phyloP scores from a whole-genome alignment of 2,797 vertebrate genomes.

The Pagetopsis macropterus region DNA sequence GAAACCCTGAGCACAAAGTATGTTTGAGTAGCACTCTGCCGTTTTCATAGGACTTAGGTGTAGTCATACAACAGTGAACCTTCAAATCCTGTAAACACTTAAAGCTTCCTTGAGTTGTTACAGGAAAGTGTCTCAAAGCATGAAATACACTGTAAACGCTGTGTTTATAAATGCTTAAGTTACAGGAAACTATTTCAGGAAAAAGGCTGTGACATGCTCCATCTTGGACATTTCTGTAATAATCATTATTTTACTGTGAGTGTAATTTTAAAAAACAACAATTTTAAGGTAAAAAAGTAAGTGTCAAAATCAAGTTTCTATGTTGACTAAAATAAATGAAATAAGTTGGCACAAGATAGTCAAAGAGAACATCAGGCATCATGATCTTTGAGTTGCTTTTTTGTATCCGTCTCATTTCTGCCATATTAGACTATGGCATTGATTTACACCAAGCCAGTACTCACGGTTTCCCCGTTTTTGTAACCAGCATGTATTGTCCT shows the following conservation, averaged over 20 bases:
- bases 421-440: conserved; percentile 25
- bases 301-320: not conserved
- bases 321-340: not conserved
- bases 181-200: conserved; percentile 66
- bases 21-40: conserved; percentile 64
- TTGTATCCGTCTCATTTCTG: conserved; percentile 30
- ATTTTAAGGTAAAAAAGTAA: conserved; percentile 4
- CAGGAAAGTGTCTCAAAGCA: conserved; percentile 19
- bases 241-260: conserved; percentile 33
- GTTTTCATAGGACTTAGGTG: conserved; percentile 49
- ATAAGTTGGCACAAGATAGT: conserved; percentile 1
- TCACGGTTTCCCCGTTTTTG: conserved; percentile 43
- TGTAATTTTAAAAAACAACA: conserved; percentile 3
- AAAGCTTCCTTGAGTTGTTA: conserved; percentile 24
- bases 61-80: conserved; percentile 42
- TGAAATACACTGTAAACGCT: not conserved
- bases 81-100: conserved; percentile 37
- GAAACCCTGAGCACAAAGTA: conserved; percentile 69
- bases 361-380: not conserved
- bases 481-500: conserved; percentile 57
- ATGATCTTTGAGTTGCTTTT: conserved; percentile 1
- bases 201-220: conserved; percentile 51
- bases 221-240: conserved; percentile 54
- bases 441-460: conserved; percentile 28
- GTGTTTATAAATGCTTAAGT: conserved; percentile 61